Evolutionary conservation across 2,113 vertebrate genomes (phyloP).

Genomic region (Hippocampus guttulatus): DNA sequence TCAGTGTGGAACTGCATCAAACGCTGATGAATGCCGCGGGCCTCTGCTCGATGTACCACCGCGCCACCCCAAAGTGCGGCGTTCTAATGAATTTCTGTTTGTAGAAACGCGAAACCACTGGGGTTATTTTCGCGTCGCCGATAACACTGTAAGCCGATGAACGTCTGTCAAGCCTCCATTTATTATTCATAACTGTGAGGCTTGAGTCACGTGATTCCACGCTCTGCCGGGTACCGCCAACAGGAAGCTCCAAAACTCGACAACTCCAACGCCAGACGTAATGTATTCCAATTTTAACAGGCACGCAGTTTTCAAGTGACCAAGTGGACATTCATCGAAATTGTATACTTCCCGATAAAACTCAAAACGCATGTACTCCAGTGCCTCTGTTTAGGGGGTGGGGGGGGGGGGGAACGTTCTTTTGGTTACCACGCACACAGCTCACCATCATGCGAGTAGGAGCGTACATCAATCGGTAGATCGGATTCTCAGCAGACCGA

Average conservation of each 20-base stretch:
- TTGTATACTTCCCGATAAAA: neutral
- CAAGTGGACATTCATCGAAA: neutral
- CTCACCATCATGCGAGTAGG: too few species aligned
- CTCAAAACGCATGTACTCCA: neutral
- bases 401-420: too few species aligned
- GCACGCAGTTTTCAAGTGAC: neutral
- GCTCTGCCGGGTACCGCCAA: neutral
- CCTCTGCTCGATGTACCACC: neutral
- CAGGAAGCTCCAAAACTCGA: neutral
- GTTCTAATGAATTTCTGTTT: neutral
- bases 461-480: too few species aligned
- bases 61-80: neutral
- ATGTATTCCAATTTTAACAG: neutral
- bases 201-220: slow-evolving; percentile 23
- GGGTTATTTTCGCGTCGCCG: neutral
- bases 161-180: slow-evolving; percentile 34
- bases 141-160: slow-evolving; percentile 43
- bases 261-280: neutral
- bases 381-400: too few species aligned
- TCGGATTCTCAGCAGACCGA: too few species aligned
- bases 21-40: neutral
- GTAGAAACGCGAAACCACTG: neutral
- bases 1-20: neutral
- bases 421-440: too few species aligned
- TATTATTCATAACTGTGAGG: slow-evolving; percentile 60